These are phyloP conservation scores for Pelvicachromis taeniatus DNA, from an alignment of 2,113 vertebrate genomes.

Conservation along the genomic window DNA sequence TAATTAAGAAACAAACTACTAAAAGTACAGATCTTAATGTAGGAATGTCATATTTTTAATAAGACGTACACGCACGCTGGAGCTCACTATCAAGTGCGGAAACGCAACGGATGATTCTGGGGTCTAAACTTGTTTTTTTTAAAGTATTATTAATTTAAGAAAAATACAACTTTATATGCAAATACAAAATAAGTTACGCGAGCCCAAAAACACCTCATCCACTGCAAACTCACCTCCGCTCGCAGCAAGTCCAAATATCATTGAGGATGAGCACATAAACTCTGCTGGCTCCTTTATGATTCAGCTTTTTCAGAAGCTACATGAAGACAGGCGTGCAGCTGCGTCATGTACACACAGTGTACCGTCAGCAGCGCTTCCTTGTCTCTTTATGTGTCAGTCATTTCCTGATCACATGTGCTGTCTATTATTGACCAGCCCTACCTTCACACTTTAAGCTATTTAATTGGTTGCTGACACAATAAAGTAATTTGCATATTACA, in stretches of 20 bases:
- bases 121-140: neutral
- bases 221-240: neutral
- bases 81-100: no score
- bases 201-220: neutral
- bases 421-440: neutral
- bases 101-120: fast-evolving
- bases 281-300: neutral
- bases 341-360: neutral
- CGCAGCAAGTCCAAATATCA: neutral
- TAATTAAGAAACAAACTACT: neutral
- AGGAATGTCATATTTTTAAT: no score
- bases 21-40: fast-evolving
- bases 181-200: neutral
- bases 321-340: neutral
- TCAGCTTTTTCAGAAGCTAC: neutral
- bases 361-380: constrained; percentile 4
- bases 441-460: fast-evolving
- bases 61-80: no score
- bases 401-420: neutral
- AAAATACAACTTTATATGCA: neutral
- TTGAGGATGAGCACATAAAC: fast-evolving
- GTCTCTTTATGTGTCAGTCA: neutral
- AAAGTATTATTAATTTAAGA: fast-evolving
- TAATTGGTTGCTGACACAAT: neutral
- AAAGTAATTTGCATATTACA: neutral